These are phyloP conservation scores for Bambusicola thoracicus DNA, from an alignment of 2,113 vertebrate species.

Conservation along the genomic window DNA sequence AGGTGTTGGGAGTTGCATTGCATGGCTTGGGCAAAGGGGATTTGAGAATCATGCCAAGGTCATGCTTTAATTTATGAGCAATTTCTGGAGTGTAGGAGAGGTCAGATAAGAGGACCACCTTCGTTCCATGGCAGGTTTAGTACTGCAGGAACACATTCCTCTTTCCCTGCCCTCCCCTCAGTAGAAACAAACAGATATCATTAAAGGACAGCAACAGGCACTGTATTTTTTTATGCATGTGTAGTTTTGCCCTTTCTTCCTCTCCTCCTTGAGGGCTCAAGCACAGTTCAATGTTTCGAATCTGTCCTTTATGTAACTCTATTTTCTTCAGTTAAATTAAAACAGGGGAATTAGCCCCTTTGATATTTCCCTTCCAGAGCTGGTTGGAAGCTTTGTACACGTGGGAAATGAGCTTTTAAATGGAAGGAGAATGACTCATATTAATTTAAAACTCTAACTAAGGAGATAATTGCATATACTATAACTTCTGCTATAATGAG, in stretches of 20 bases:
- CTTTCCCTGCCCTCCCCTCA: not conserved
- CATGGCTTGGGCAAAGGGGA: not conserved
- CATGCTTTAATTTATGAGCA: not conserved
- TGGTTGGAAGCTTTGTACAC: conserved; percentile 17
- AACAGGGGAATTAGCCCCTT: conserved; percentile 27
- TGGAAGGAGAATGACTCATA: conserved; percentile 56
- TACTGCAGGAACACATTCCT: not conserved
- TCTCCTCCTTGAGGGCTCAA: conserved; percentile 17
- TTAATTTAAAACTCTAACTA: conserved; percentile 62
- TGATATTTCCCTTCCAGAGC: conserved; percentile 40
- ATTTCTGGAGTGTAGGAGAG: not conserved
- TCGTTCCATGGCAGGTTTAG: not conserved
- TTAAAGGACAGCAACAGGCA: conserved; percentile 23
- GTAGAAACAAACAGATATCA: not conserved
- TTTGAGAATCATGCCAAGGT: not conserved
- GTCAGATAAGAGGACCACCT: not conserved
- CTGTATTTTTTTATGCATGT: not conserved
- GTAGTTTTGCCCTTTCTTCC: conserved; percentile 3
- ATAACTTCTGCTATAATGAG: conserved; percentile 65
- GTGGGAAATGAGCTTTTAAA: conserved; percentile 63
- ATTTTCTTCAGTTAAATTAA: conserved; percentile 47
- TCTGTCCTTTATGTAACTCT: conserved; percentile 28
- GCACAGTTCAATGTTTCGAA: not conserved
- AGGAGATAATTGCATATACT: conserved; percentile 53
- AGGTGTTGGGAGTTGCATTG: not conserved